Evolutionary conservation across 2,888 invertebrate genomes (phyloP), one percentile per base, ranked within the genome.

Genomic region (Acleris literana): DNA sequence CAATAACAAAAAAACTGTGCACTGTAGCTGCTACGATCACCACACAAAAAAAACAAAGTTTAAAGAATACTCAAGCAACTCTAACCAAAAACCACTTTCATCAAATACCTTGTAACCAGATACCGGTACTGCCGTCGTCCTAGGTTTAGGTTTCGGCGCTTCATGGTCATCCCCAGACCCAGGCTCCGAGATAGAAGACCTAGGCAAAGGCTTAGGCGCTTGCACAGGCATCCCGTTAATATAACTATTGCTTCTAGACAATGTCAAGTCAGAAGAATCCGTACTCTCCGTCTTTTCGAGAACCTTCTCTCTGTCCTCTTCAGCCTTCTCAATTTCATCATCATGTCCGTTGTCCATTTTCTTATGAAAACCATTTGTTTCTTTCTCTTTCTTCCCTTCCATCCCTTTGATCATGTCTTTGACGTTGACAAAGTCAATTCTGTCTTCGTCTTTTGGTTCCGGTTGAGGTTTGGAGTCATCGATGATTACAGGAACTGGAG

Each of bases 131-230:
- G 94, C 87, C 0, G 94, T 94, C 16, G 96, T 96, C 83, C 97
- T 94, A 6, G 97, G 96, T 78, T 95, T 95, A 16, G 96, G 95
- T 64, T 91, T 91, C 0, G 92, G 88, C 0, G 85, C 85, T 72
- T 92, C 93, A 43, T 82, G 80, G 25, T 94, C 94, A 39, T 94
- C 94, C 11, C 83, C 79, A 1, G 91, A 83, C 0, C 93, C 93
- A 1, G 93, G 93, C 76, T 97, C 97, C 1, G 96, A 95, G 64
- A 97, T 93, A 16, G 97, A 96, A 0, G 96, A 95, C 75, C 97
- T 93, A 0, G 97, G 97, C 87, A 97, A 90, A 16, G 97, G 97
- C 82, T 97, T 97, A 0, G 97, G 97, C 1, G 96, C 82, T 55
- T 94, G 93, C 0, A 88, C 79, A 5, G 87, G 89, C 43, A 79